Conservation (phyloP, 1,140 invertebrate species). For the Zaprionus vittiger region DNA sequence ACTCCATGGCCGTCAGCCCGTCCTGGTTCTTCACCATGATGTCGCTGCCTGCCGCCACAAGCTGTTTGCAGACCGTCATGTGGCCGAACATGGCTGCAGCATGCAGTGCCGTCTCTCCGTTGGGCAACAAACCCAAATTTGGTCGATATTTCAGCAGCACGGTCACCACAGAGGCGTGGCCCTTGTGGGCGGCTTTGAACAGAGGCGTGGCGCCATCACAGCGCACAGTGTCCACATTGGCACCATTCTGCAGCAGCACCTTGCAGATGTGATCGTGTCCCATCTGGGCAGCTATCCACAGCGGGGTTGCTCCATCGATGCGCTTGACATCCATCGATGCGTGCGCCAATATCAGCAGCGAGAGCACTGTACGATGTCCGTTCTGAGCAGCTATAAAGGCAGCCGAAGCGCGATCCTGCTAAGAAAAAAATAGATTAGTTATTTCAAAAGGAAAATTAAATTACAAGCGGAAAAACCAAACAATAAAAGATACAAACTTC, state of each 20-base stretch:
- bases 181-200: constrained; percentile 97
- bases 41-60: constrained; percentile 90
- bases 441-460: neutral
- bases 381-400: constrained; percentile 96
- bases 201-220: constrained; percentile 95
- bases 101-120: constrained; percentile 95
- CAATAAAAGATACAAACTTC: neutral
- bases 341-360: constrained; percentile 88
- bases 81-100: constrained; percentile 95
- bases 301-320: constrained; percentile 93
- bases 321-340: constrained; percentile 89
- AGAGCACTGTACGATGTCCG: constrained; percentile 91
- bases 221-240: constrained; percentile 91
- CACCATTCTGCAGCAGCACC: constrained; percentile 90
- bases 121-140: constrained; percentile 91
- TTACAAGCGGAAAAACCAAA: neutral
- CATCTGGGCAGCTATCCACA: constrained; percentile 98
- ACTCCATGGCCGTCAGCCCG: constrained; percentile 88
- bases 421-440: constrained; percentile 18
- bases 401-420: constrained; percentile 93
- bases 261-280: constrained; percentile 93
- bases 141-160: constrained; percentile 94
- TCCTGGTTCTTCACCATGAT: constrained; percentile 89
- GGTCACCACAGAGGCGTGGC: constrained; percentile 93
- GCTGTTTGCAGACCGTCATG: constrained; percentile 90